These are phyloP conservation scores for Teleopsis dalmanni DNA, from an alignment of 1,140 invertebrate genomes.

Conservation along the genomic window DNA sequence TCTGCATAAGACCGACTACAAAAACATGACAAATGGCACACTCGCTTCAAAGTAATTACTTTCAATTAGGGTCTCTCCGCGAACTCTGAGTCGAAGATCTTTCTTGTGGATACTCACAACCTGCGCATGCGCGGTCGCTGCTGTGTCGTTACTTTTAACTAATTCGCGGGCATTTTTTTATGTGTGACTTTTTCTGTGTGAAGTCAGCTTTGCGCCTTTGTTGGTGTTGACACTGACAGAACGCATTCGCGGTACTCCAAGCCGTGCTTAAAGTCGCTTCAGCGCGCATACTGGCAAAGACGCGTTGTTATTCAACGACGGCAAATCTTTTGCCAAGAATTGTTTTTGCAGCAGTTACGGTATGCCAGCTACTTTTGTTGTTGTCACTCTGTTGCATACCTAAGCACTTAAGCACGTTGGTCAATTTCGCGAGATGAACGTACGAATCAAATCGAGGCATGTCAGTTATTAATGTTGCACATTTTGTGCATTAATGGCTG, in stretches of 20 bases:
- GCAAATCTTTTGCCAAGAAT: too few relatives aligned
- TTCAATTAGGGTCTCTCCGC: constrained; percentile 36
- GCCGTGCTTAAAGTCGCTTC: not conserved
- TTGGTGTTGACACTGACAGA: constrained; percentile 41
- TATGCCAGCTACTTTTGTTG: not conserved
- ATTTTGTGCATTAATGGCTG: constrained; percentile 44
- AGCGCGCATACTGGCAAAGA: not conserved
- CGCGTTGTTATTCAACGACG: not conserved
- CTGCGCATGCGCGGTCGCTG: too few relatives aligned
- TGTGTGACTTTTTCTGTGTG: too few relatives aligned
- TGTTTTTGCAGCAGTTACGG: not conserved
- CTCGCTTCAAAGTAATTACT: constrained; percentile 43
- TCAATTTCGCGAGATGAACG: constrained; percentile 10
- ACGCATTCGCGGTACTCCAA: constrained; percentile 15
- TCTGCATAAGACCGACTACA: constrained; percentile 1
- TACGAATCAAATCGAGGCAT: constrained; percentile 37
- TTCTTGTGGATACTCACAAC: too few relatives aligned
- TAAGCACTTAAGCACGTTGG: not conserved
- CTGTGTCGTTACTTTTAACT: too few relatives aligned
- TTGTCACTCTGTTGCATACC: not conserved
- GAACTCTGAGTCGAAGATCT: too few relatives aligned
- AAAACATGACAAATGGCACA: constrained; percentile 37
- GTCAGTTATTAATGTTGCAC: constrained; percentile 45
- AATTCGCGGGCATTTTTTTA: constrained; percentile 21
- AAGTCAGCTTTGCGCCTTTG: too few relatives aligned